Percentiles rank a stretch among this genome's conserved stretches.
Evolutionary conservation across 2,797 vertebrate genomes (phyloP).

Genomic region (Bufotes viridis): DNA sequence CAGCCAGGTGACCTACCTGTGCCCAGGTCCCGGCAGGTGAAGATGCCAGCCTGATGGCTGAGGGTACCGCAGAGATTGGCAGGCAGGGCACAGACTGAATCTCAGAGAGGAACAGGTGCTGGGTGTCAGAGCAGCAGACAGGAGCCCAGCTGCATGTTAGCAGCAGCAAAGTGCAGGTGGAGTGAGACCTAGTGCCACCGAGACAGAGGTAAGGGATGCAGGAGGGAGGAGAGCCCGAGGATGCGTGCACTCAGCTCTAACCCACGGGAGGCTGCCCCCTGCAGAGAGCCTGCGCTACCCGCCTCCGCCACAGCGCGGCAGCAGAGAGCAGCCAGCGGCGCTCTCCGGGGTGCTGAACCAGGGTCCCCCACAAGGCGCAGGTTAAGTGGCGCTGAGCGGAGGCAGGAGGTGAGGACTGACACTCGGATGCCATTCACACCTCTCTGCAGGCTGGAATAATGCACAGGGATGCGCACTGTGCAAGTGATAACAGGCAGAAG

Average conservation of each 20-base stretch:
- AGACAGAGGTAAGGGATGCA: conserved; percentile 5
- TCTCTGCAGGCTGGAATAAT: too few relatives aligned
- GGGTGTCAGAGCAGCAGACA: background rate
- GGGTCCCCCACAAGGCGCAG: background rate
- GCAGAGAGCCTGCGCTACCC: conserved; percentile 24
- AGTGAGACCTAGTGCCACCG: conserved; percentile 7
- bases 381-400: background rate
- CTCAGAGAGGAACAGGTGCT: background rate
- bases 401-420: background rate
- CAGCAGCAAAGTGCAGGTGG: background rate
- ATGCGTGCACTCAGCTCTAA: conserved; percentile 38
- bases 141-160: conserved; percentile 25
- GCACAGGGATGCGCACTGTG: too few relatives aligned
- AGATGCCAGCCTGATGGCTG: conserved; percentile 22
- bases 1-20: conserved; percentile 43
- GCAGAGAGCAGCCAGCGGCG: background rate
- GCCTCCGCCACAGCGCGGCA: conserved; percentile 35
- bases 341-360: background rate
- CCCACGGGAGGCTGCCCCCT: conserved; percentile 43
- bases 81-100: background rate
- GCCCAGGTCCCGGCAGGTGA: conserved; percentile 36
- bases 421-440: background rate
- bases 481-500: too few relatives aligned
- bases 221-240: conserved; percentile 45
- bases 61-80: background rate